Conservation (phyloP, 2,888 invertebrate species). For the Dermolepida albohirtum region DNA sequence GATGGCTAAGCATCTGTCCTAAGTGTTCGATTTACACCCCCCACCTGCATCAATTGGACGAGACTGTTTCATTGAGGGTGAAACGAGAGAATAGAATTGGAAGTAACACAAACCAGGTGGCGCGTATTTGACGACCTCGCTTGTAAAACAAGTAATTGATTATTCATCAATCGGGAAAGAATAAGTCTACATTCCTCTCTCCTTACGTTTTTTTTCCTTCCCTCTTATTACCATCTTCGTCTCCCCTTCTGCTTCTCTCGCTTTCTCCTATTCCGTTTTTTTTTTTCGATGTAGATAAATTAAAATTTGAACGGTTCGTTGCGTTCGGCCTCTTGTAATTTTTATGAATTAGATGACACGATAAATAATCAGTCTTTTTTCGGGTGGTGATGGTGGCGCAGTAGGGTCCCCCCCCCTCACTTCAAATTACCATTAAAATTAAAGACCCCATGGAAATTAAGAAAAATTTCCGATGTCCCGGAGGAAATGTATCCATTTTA, state of each 20-base stretch:
- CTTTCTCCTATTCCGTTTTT: conserved; percentile 50
- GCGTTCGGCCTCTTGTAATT: conserved; percentile 57
- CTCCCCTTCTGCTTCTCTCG: neutral
- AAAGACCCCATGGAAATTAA: conserved; percentile 47
- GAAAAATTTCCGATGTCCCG: conserved; percentile 8
- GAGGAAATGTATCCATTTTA: too few species aligned
- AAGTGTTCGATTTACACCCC: conserved; percentile 48
- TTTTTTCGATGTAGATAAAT: conserved; percentile 58
- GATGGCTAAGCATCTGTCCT: conserved; percentile 40
- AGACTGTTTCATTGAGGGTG: conserved; percentile 59
- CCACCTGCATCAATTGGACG: conserved; percentile 54
- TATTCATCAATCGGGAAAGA: conserved; percentile 66
- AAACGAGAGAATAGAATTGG: conserved; percentile 59
- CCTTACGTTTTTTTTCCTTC: conserved; percentile 38
- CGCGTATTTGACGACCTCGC: conserved; percentile 61
- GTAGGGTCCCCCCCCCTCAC: neutral
- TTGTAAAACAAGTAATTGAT: conserved; percentile 67
- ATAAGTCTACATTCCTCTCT: conserved; percentile 58
- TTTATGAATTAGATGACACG: conserved; percentile 56
- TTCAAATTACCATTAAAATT: conserved; percentile 29
- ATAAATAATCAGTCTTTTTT: conserved; percentile 48
- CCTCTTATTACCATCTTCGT: neutral
- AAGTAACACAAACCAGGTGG: conserved; percentile 64
- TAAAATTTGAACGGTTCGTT: conserved; percentile 64
- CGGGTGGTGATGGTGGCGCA: neutral